Evolutionary conservation across 2,888 invertebrate species (phyloP), one percentile per base, ranked within the genome.

Genomic region (Teleogryllus oceanicus): DNA sequence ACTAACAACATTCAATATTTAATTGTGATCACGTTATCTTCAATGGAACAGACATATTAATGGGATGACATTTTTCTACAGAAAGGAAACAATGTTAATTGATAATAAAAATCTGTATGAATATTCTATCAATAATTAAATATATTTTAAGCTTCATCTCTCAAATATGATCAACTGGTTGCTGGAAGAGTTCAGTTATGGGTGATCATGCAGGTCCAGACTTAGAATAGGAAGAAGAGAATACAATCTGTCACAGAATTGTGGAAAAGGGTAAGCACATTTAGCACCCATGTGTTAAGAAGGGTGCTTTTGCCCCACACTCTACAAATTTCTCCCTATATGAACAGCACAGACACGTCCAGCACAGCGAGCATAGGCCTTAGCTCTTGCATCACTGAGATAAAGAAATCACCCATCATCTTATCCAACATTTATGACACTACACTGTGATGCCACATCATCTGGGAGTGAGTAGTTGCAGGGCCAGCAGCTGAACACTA

Each of bases 161-260:
- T n/a, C 11, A 13, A 18, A 62, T 62, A 4, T 62, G 62, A 62
- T 62, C 13, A 62, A 62, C 62, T 62, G n/a, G 62, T 62, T 62
- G 62, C 62, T 62, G 62, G 8, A 62, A 62, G 62, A 62, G 62
- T 13, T 13, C 16, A 5, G 8, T 62, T 62, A 13, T 16, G 62
- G n/a, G 13, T 62, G 13, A 62, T n/a, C n/a, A 62, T 62, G 62
- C 62, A 62, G 62, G n/a, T 62, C 62, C 62, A 62, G 62, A 62
- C 62, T 62, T 62, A 62, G 62, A 62, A n/a, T 62, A 62, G 62
- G 62, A 62, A 62, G 62, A 62, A 62, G 62, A 62, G n/a, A 62
- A 62, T 62, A 62, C 62, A 62, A 62, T 11, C 62, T 62, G 37
- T 37, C 37, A 37, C 37, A 37, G 37, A 37, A 37, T 37, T 37